Conservation (phyloP, 2,797 vertebrate genomes). For the Hafferia zeledoni region DNA sequence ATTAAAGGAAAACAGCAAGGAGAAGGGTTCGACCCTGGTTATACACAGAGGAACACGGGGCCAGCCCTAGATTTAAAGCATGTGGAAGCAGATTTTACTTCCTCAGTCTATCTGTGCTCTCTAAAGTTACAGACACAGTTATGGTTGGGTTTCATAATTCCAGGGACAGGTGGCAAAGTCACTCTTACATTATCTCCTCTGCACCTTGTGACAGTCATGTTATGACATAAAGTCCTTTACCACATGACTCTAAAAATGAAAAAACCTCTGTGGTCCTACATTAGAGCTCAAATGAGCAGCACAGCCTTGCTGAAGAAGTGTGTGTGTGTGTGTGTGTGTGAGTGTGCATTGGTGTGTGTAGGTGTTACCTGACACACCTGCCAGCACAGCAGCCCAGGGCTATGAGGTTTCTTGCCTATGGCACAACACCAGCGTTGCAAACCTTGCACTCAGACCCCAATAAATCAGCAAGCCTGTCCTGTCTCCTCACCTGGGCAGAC, state of each 20-base stretch:
- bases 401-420: background rate
- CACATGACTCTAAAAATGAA: background rate
- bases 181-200: background rate
- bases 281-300: background rate
- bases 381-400: background rate
- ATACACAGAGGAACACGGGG: background rate
- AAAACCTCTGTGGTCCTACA: background rate
- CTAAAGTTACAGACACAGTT: background rate
- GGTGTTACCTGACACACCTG: background rate
- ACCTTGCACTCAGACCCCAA: background rate
- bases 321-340: no score
- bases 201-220: background rate
- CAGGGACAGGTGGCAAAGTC: background rate
- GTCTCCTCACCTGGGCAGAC: background rate
- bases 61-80: slow-evolving; percentile 9
- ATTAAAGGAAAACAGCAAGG: slow-evolving; percentile 33
- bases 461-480: slow-evolving; percentile 23
- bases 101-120: background rate
- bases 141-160: background rate
- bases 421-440: background rate
- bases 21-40: background rate
- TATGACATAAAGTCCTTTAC: background rate
- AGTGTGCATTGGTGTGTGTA: background rate
- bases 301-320: background rate
- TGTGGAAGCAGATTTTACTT: background rate